phyloP scores from a whole-genome alignment of 2,797 vertebrate species.

The Phyllotis vaccarum region DNA sequence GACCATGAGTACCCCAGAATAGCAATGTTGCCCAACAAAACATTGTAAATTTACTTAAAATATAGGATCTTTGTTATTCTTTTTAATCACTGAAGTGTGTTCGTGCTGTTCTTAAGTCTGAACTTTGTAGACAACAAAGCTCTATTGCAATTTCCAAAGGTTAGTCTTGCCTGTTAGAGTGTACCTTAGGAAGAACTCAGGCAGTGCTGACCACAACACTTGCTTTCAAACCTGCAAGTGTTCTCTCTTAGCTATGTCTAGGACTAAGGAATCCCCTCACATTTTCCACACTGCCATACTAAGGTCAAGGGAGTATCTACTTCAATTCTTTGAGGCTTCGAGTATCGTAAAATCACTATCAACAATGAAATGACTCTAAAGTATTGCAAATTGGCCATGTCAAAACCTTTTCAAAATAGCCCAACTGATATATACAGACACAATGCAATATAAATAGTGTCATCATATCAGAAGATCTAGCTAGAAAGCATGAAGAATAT shows the following conservation, averaged over 20 bases:
- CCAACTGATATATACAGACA: not conserved
- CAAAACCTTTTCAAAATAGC: constrained; percentile 24
- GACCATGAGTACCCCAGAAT: no score
- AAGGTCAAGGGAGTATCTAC: not conserved
- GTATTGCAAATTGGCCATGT: not conserved
- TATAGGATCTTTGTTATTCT: not conserved
- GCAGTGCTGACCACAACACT: not conserved
- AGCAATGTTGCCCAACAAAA: not conserved
- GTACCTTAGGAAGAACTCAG: not conserved
- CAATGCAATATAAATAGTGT: not conserved
- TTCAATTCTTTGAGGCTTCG: not conserved
- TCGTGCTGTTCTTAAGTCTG: not conserved
- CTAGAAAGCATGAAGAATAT: not conserved
- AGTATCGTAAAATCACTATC: constrained; percentile 1
- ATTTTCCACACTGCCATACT: not conserved
- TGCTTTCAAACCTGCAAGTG: not conserved
- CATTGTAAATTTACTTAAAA: not conserved
- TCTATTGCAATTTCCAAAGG: not conserved
- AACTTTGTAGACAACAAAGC: not conserved
- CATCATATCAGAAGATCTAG: not conserved
- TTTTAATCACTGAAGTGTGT: not conserved
- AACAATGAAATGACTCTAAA: not conserved
- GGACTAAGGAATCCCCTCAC: not conserved
- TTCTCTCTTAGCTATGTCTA: not conserved
- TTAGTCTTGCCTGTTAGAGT: not conserved